Conservation (phyloP, 2,888 invertebrate species). For the Rotaria sp. region DNA sequence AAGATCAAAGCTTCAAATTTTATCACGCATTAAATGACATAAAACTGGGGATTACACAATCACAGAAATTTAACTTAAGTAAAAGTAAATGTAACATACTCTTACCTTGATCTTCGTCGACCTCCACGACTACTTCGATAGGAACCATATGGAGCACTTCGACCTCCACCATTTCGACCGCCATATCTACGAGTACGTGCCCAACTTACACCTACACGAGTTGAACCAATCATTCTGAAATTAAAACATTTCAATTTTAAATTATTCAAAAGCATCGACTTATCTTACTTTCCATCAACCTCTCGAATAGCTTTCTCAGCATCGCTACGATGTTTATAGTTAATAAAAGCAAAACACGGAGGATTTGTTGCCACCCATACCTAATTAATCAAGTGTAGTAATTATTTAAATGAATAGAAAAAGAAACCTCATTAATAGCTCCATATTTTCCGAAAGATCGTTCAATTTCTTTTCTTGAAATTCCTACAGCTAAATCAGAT, state of each 20-base stretch:
- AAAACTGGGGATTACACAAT: not conserved
- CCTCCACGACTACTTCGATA: not conserved
- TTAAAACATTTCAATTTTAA: not conserved
- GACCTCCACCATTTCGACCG: not conserved
- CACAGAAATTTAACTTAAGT: not conserved
- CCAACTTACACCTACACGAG: not conserved
- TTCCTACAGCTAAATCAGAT: not conserved
- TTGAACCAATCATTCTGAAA: not conserved
- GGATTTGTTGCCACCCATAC: conserved; percentile 24
- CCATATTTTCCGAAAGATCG: not conserved
- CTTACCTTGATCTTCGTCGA: not conserved
- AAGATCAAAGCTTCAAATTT: not conserved
- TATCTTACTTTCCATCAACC: not conserved
- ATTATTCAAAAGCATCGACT: not conserved
- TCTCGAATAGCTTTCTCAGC: not conserved
- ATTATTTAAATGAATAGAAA: too few relatives aligned
- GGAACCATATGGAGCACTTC: not conserved
- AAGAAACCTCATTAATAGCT: not conserved
- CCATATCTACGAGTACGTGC: not conserved
- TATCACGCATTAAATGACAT: not conserved
- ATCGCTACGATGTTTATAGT: not conserved
- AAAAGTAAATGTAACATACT: not conserved
- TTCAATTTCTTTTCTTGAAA: not conserved
- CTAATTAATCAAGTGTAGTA: not conserved
- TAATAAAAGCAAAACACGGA: conserved; percentile 13